Percentiles rank a stretch among this genome's conserved stretches.
These are phyloP conservation scores for Sisyra terminalis DNA, from an alignment of 2,888 invertebrate genomes.

Conservation along the genomic window DNA sequence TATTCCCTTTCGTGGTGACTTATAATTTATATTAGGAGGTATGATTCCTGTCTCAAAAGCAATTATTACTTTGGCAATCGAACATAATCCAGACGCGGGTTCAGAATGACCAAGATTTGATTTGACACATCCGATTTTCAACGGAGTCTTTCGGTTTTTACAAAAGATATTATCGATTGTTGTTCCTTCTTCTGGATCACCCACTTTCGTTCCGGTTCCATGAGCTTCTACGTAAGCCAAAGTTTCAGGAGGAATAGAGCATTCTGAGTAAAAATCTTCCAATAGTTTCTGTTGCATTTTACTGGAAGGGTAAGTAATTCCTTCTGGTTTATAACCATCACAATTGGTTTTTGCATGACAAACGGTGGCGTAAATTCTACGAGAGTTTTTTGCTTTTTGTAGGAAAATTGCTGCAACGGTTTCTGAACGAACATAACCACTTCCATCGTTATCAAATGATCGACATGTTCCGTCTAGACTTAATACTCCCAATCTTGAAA, in stretches of 20 bases:
- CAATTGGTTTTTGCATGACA: conserved; percentile 22
- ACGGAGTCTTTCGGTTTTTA: conserved; percentile 50
- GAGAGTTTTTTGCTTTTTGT: neutral
- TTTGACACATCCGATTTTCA: conserved; percentile 80
- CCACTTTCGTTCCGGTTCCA: conserved; percentile 64
- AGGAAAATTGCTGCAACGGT: neutral
- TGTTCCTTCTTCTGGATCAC: conserved; percentile 83
- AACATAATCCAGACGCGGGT: conserved; percentile 67
- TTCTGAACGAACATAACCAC: neutral
- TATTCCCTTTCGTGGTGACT: conserved; percentile 32
- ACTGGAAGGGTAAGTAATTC: conserved; percentile 24
- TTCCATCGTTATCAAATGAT: neutral
- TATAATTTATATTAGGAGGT: conserved; percentile 75
- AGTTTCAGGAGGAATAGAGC: conserved; percentile 47
- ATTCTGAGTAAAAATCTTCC: conserved; percentile 47
- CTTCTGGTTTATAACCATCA: conserved; percentile 24
- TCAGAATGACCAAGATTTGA: conserved; percentile 91
- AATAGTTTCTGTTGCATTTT: conserved; percentile 42
- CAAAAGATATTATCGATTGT: conserved; percentile 71
- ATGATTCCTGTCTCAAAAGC: conserved; percentile 66
- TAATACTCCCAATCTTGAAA: conserved; percentile 60
- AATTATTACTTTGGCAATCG: conserved; percentile 52
- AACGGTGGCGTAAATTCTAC: conserved; percentile 10
- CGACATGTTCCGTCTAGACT: conserved; percentile 43
- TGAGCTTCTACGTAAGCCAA: conserved; percentile 79